phyloP scores from a whole-genome alignment of 2,888 invertebrate genomes.

The Heterodera filipjevi region DNA sequence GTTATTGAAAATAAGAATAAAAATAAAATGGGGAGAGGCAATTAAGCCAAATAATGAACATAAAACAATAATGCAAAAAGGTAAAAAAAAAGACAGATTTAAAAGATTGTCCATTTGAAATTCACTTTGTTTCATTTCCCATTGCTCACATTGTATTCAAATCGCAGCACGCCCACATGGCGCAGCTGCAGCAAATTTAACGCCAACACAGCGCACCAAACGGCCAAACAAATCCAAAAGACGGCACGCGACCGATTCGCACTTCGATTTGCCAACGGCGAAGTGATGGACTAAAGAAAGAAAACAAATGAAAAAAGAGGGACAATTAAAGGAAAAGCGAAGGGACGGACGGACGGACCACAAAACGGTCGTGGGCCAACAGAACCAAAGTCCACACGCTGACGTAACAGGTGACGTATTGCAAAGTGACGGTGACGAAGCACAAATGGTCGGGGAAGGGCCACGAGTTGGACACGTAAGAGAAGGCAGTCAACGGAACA shows the following conservation, averaged over 20 bases:
- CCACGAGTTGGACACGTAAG: conserved; percentile 65
- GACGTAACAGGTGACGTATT: conserved; percentile 84
- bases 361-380: conserved; percentile 84
- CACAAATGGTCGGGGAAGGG: conserved; percentile 41
- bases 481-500: conserved; percentile 73
- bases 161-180: conserved; percentile 41
- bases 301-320: background rate
- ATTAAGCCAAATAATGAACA: too few species aligned
- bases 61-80: too few species aligned
- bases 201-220: conserved; percentile 78
- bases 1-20: background rate
- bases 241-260: conserved; percentile 82
- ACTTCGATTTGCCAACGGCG: conserved; percentile 84
- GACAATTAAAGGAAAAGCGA: background rate
- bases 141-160: conserved; percentile 37
- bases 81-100: background rate
- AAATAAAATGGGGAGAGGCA: too few species aligned
- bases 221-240: conserved; percentile 77
- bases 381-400: conserved; percentile 88
- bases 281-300: conserved; percentile 75
- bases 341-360: conserved; percentile 68
- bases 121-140: background rate
- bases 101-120: background rate
- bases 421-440: conserved; percentile 69
- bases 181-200: conserved; percentile 63